Conservation (phyloP, 2,888 invertebrate genomes). For the Mystacides longicornis region DNA sequence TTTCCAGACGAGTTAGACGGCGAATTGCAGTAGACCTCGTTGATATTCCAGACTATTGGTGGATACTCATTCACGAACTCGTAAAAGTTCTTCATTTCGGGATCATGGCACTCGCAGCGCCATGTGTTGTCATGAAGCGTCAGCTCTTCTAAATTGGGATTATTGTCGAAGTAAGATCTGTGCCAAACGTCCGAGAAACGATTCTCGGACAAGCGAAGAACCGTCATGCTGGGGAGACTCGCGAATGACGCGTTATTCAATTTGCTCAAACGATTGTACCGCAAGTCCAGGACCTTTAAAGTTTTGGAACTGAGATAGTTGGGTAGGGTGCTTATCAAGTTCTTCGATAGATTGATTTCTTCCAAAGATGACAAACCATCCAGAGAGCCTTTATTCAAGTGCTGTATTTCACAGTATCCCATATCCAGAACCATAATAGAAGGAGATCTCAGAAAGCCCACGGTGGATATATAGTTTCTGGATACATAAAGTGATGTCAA, state of each 20-base stretch:
- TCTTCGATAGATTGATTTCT: conserved; percentile 57
- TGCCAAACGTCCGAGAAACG: conserved; percentile 58
- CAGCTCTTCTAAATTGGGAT: conserved; percentile 51
- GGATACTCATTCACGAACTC: conserved; percentile 53
- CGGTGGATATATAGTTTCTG: conserved; percentile 53
- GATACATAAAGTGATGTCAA: conserved; percentile 56
- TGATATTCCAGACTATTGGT: conserved; percentile 44
- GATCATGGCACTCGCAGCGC: conserved; percentile 64
- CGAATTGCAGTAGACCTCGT: conserved; percentile 56
- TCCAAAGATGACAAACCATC: conserved; percentile 52
- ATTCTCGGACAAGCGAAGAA: conserved; percentile 62
- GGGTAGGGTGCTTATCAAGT: conserved; percentile 56
- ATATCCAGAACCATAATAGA: conserved; percentile 53
- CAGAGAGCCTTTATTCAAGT: conserved; percentile 50
- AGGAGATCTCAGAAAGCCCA: conserved; percentile 51
- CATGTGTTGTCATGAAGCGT: conserved; percentile 66
- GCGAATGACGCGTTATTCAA: conserved; percentile 57
- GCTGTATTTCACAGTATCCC: conserved; percentile 59
- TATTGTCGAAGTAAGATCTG: conserved; percentile 51
- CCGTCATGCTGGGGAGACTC: conserved; percentile 52
- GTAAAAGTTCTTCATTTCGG: conserved; percentile 54
- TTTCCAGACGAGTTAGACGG: conserved; percentile 55
- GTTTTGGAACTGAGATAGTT: conserved; percentile 53
- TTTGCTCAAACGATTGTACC: conserved; percentile 52
- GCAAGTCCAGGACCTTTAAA: conserved; percentile 53